Evolutionary conservation across 2,797 vertebrate species (phyloP).

Genomic region (Lacerta viridis): DNA sequence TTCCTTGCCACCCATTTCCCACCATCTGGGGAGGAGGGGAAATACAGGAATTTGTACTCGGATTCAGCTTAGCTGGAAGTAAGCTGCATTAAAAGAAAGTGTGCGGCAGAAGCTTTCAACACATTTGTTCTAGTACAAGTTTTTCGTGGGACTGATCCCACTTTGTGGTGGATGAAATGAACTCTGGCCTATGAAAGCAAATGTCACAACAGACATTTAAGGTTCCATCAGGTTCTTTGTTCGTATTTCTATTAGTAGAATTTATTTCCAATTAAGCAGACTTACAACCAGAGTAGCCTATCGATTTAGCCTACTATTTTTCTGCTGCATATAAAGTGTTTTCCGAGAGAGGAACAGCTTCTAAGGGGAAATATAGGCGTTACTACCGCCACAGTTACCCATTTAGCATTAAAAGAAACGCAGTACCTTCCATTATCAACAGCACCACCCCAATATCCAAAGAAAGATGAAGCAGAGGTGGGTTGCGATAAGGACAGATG

Average conservation of each 20-base stretch:
- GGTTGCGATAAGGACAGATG: neutral
- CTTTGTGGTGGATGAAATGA: neutral
- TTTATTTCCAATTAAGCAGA: neutral
- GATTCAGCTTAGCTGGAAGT: neutral
- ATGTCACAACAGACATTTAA: neutral
- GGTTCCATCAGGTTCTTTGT: neutral
- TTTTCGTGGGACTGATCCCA: neutral
- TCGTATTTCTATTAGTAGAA: neutral
- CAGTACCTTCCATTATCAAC: neutral
- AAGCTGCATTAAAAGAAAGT: neutral
- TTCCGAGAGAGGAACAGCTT: neutral
- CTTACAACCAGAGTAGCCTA: neutral
- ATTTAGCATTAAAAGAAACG: neutral
- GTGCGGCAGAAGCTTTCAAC: neutral
- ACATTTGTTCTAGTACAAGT: neutral
- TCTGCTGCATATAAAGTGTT: neutral
- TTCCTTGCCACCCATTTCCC: neutral
- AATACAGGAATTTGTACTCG: fast-evolving
- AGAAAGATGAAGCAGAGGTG: neutral
- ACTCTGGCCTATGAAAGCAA: neutral
- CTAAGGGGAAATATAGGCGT: neutral
- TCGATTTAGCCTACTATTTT: neutral
- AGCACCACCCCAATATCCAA: no score
- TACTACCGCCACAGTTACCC: neutral
- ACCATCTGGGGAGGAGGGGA: fast-evolving